A percentile compares a stretch with the other conserved stretches of the same genome.
These are phyloP conservation scores for Novumbra hubbsi DNA, from an alignment of 2,797 vertebrate genomes.

Conservation along the genomic window DNA sequence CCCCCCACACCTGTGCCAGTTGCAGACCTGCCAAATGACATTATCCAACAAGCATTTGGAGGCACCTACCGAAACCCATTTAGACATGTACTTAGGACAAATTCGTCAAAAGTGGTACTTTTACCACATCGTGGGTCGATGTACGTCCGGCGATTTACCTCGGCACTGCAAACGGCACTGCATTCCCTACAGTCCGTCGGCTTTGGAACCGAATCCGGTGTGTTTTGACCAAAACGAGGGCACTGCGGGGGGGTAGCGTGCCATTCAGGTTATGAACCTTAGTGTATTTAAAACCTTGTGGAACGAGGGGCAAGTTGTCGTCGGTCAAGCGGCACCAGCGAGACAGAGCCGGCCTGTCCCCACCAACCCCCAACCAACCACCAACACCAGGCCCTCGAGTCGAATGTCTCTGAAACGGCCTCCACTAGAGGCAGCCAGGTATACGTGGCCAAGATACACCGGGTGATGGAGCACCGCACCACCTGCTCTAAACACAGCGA, in stretches of 20 bases:
- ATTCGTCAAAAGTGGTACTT: too few species aligned
- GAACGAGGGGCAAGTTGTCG: conserved; percentile 70
- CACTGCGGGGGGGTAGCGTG: conserved; percentile 39
- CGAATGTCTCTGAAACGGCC: conserved; percentile 78
- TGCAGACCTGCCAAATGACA: background rate
- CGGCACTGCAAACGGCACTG: too few species aligned
- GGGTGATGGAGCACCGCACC: background rate
- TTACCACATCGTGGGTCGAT: too few species aligned
- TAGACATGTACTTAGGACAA: too few species aligned
- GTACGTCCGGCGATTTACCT: too few species aligned
- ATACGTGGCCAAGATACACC: background rate
- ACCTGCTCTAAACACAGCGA: background rate
- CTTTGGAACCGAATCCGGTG: conserved; percentile 11
- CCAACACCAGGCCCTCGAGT: conserved; percentile 74
- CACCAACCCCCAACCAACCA: background rate
- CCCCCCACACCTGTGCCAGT: conserved; percentile 14
- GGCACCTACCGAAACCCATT: too few species aligned
- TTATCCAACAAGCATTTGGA: too few species aligned
- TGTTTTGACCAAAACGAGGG: conserved; percentile 19
- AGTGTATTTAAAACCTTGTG: conserved; percentile 59
- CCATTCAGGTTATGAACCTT: conserved; percentile 39
- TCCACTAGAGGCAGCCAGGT: background rate
- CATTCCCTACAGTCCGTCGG: too few species aligned
- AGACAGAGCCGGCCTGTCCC: conserved; percentile 44
- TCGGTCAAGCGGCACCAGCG: conserved; percentile 60